These are phyloP conservation scores for Nematolebias whitei DNA, from an alignment of 2,113 vertebrate genomes.

Conservation along the genomic window DNA sequence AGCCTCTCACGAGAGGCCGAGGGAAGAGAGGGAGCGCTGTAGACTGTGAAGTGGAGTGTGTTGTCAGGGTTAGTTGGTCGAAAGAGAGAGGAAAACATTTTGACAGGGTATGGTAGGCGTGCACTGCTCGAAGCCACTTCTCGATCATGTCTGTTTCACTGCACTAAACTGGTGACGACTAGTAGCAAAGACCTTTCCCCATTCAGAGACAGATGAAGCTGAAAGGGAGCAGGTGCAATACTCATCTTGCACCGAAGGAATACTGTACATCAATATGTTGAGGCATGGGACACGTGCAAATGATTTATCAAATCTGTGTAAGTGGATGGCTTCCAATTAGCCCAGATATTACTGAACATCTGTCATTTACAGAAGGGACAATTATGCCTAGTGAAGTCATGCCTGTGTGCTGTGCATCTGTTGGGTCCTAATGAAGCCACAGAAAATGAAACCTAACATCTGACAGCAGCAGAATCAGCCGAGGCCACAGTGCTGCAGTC, in stretches of 20 bases:
- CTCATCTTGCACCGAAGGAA: slow-evolving; percentile 5
- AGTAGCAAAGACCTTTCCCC: slow-evolving; percentile 3
- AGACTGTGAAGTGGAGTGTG: slow-evolving; percentile 29
- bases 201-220: background rate
- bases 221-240: slow-evolving; percentile 17
- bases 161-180: background rate
- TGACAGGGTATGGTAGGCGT: slow-evolving; percentile 32
- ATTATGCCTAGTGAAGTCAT: slow-evolving; percentile 52
- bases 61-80: slow-evolving; percentile 49
- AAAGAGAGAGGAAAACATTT: slow-evolving; percentile 45
- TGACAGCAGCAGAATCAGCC: slow-evolving; percentile 31
- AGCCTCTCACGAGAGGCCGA: slow-evolving; percentile 33
- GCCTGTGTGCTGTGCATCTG: slow-evolving; percentile 58
- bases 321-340: slow-evolving; percentile 61
- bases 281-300: slow-evolving; percentile 1
- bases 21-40: slow-evolving; percentile 20
- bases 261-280: slow-evolving; percentile 23
- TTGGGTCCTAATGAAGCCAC: slow-evolving; percentile 43
- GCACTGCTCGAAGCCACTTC: slow-evolving; percentile 12
- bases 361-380: slow-evolving; percentile 56
- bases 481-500: slow-evolving; percentile 15
- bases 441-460: slow-evolving; percentile 62
- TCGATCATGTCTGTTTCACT: slow-evolving; percentile 12
- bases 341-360: slow-evolving; percentile 58
- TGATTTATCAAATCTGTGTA: slow-evolving; percentile 5